Evolutionary conservation across 2,113 vertebrate genomes (phyloP).

Genomic region (Taxidea taxus): DNA sequence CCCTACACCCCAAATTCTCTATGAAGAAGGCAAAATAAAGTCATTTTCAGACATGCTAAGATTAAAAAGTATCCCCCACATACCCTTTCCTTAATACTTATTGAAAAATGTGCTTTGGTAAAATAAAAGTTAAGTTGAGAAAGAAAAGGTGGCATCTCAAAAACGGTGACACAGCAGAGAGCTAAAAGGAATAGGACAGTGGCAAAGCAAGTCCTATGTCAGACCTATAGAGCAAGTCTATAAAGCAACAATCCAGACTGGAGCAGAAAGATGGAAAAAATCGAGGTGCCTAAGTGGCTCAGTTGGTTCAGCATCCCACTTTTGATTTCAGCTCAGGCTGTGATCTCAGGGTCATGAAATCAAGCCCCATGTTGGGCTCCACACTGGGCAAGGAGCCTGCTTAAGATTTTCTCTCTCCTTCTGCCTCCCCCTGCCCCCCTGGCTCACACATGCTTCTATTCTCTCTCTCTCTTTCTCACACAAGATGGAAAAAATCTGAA

Average conservation of each 20-base stretch:
- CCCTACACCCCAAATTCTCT: background rate
- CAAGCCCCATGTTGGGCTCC: background rate
- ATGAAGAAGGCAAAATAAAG: background rate
- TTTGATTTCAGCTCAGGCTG: background rate
- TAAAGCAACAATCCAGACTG: background rate
- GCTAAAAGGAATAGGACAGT: background rate
- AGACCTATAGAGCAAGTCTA: background rate
- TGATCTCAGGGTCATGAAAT: background rate
- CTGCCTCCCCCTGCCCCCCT: background rate
- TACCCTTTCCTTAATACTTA: background rate
- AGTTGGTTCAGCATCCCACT: background rate
- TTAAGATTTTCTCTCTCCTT: background rate
- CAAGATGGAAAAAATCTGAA: background rate
- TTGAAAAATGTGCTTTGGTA: background rate
- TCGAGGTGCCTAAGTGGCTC: background rate
- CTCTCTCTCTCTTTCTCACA: background rate
- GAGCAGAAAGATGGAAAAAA: background rate
- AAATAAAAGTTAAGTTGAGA: background rate
- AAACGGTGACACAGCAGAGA: background rate
- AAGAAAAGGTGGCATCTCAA: background rate
- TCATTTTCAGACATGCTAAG: background rate
- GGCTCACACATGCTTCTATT: background rate
- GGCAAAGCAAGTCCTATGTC: background rate
- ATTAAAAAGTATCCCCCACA: background rate
- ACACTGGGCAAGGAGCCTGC: background rate